Evolutionary conservation across 2,888 invertebrate species (phyloP), one percentile per base, ranked within the genome.

Genomic region (Erebia ligea): DNA sequence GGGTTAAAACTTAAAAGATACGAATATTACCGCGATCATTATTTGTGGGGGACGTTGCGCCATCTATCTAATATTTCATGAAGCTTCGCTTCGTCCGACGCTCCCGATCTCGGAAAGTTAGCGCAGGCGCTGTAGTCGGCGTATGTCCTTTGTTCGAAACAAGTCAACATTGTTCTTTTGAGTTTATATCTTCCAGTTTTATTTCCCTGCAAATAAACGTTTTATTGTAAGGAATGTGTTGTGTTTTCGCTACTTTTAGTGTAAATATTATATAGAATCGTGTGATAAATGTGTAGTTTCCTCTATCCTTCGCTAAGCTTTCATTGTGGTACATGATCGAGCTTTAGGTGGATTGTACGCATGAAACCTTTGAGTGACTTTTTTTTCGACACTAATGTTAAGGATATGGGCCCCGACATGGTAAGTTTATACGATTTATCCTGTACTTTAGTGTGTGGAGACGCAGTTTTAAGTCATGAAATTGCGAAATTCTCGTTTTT

Each of bases 331-430:
- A 84, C 86, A 88, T 90, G 89, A 88, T 81, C 79, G 84, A 88
- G 89, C 88, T 90, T 89, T 87, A 86, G 85, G 87, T 84, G 86
- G 86, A 88, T 87, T 86, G 91, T 88, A 91, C 93, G 93, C 94
- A 95, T 95, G 95, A 95, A 95, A 95, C 95, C 95, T 88, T 94
- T 95, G 94, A 94, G 95, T 94, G 95, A 94, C 87, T 94, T 95
- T 89, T 95, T 95, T 94, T 95, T 95, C 88, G 94, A 95, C 92
- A 92, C 95, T 91, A 95, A 96, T 94, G 96, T 96, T 95, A 96
- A 95, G 95, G 95, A 96, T 94, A 95, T 96, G 95, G 96, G 96
- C 94, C 96, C 96, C 93, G 96, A 96, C 93, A 96, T 96, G 96
- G 96, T 96, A 93, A 95, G 93, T 92, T 84, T 85, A 79, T 80